These are phyloP conservation scores for Andrena flavipes DNA, from an alignment of 2,888 invertebrate genomes.

Conservation along the genomic window DNA sequence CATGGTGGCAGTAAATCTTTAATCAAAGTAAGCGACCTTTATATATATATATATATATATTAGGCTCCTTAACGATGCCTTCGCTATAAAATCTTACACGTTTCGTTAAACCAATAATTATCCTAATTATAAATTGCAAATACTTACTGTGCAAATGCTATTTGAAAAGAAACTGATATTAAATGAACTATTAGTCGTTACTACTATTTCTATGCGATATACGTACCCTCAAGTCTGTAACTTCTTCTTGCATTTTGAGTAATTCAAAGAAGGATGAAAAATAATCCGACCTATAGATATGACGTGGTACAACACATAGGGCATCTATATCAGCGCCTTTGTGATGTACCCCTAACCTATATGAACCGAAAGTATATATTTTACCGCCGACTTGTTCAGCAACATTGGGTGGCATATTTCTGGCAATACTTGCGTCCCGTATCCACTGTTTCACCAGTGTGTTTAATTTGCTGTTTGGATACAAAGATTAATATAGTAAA, in stretches of 20 bases:
- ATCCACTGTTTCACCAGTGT: constrained; percentile 98
- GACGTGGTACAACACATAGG: constrained; percentile 98
- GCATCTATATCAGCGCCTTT: constrained; percentile 99
- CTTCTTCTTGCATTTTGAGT: constrained; percentile 94
- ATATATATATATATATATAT: constrained; percentile 18
- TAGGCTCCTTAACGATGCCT: background rate
- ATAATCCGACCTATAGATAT: constrained; percentile 97
- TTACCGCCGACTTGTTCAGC: constrained; percentile 98
- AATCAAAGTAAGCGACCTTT: background rate
- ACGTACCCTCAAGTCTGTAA: constrained; percentile 91
- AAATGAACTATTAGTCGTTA: constrained; percentile 33
- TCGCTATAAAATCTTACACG: constrained; percentile 7
- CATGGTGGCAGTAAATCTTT: constrained; percentile 8
- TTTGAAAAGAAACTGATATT: constrained; percentile 41
- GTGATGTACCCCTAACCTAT: constrained; percentile 97
- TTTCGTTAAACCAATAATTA: constrained; percentile 4
- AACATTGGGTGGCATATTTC: constrained; percentile 96
- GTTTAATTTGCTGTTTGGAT: constrained; percentile 90
- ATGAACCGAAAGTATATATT: constrained; percentile 99
- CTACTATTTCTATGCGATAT: constrained; percentile 1
- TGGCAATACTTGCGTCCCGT: constrained; percentile 92
- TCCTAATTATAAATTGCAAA: background rate
- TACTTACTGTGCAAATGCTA: constrained; percentile 50
- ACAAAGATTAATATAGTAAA: constrained; percentile 11
- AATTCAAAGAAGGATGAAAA: constrained; percentile 97